Conservation (phyloP, 2,888 invertebrate species). For the Rhagium mordax region DNA sequence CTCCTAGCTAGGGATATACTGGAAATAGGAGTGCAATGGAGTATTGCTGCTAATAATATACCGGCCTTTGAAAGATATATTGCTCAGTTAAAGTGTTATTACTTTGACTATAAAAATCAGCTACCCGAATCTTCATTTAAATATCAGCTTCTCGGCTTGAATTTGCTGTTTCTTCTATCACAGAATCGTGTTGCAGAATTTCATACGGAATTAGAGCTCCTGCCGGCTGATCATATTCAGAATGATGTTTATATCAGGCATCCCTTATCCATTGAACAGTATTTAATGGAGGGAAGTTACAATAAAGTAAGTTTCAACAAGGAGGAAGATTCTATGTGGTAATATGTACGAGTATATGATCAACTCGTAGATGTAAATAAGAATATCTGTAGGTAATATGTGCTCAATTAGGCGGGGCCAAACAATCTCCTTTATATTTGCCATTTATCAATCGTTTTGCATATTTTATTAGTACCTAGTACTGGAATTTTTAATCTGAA, state of each 20-base stretch:
- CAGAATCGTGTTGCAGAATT: constrained; percentile 98
- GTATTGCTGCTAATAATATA: constrained; percentile 93
- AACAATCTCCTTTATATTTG: too few relatives aligned
- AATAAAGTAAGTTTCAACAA: constrained; percentile 85
- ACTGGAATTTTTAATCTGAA: too few relatives aligned
- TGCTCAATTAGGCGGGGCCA: too few relatives aligned
- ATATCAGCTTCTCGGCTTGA: constrained; percentile 94
- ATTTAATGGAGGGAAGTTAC: constrained; percentile 99
- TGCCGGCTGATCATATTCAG: constrained; percentile 93
- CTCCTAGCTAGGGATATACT: constrained; percentile 91
- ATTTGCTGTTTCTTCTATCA: constrained; percentile 92
- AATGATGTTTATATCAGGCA: constrained; percentile 95
- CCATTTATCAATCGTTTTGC: too few relatives aligned
- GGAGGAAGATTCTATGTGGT: too few relatives aligned
- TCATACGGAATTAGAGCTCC: constrained; percentile 95
- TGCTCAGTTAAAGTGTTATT: constrained; percentile 97
- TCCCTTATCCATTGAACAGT: constrained; percentile 96
- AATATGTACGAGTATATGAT: too few relatives aligned
- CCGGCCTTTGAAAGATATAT: constrained; percentile 97
- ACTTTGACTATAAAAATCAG: constrained; percentile 88
- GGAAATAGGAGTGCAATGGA: constrained; percentile 97
- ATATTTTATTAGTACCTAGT: too few relatives aligned
- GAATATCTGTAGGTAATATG: too few relatives aligned
- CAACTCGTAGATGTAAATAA: too few relatives aligned
- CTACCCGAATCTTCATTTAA: constrained; percentile 94